Conservation (phyloP, 2,888 invertebrate species). For the Melieria omissa region DNA sequence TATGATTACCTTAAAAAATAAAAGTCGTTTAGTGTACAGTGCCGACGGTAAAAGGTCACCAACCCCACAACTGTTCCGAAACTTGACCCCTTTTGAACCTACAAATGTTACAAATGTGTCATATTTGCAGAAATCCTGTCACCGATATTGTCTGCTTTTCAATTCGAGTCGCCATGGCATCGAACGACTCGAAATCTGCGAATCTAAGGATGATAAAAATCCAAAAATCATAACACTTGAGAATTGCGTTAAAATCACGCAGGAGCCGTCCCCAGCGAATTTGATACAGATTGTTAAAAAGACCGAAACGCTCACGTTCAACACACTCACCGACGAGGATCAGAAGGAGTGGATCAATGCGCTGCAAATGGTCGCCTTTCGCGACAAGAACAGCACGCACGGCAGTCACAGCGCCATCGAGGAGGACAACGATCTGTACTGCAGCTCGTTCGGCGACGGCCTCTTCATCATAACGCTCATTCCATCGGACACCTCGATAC, state of each 20-base stretch:
- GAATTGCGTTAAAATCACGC: slow-evolving; percentile 87
- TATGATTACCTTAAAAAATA: too few species aligned
- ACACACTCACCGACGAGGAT: slow-evolving; percentile 74
- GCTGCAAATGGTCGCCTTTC: slow-evolving; percentile 84
- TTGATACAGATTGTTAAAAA: slow-evolving; percentile 79
- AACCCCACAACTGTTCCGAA: too few species aligned
- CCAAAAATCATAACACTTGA: slow-evolving; percentile 85
- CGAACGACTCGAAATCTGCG: slow-evolving; percentile 86
- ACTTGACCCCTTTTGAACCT: too few species aligned
- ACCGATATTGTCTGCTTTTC: slow-evolving; percentile 73
- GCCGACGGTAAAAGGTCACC: too few species aligned
- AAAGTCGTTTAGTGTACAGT: too few species aligned
- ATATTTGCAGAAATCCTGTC: slow-evolving; percentile 81
- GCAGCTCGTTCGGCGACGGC: slow-evolving; percentile 82
- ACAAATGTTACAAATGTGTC: neutral
- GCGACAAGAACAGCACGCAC: slow-evolving; percentile 70
- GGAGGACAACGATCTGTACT: slow-evolving; percentile 90
- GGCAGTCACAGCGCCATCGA: slow-evolving; percentile 71
- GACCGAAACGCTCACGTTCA: slow-evolving; percentile 73
- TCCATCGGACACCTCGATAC: slow-evolving; percentile 80
- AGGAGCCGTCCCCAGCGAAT: slow-evolving; percentile 72
- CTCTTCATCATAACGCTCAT: slow-evolving; percentile 82
- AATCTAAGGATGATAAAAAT: slow-evolving; percentile 79
- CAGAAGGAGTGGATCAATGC: slow-evolving; percentile 82
- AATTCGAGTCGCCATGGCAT: slow-evolving; percentile 87